phyloP scores from a whole-genome alignment of 2,888 invertebrate genomes.

The Melanotus villosus region DNA sequence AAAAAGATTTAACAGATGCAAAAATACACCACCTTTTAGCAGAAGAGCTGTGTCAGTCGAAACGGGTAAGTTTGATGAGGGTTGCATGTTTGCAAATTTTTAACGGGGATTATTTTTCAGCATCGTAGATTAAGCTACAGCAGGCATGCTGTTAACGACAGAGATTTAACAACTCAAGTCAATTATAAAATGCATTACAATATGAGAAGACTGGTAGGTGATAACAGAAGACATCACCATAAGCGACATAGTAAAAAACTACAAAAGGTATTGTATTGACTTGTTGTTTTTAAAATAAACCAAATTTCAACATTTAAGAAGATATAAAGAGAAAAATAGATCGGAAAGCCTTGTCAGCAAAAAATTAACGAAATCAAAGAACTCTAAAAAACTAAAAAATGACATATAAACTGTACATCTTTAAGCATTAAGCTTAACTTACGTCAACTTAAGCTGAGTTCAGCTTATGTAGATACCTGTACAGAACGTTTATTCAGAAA shows the following conservation, averaged over 20 bases:
- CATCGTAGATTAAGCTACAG: conserved; percentile 93
- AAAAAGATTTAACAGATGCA: conserved; percentile 94
- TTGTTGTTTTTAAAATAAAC: neutral
- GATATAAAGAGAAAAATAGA: no score
- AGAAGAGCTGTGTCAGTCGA: conserved; percentile 89
- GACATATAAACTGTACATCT: no score
- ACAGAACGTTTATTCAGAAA: no score
- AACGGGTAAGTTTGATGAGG: conserved; percentile 77
- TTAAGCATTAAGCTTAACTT: no score
- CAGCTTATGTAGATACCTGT: no score
- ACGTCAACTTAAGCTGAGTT: no score
- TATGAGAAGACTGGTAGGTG: conserved; percentile 88
- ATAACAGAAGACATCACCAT: conserved; percentile 84
- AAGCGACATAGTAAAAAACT: conserved; percentile 86
- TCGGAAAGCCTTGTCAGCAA: no score
- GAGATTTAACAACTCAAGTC: conserved; percentile 87
- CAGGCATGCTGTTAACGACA: conserved; percentile 90
- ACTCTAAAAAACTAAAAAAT: no score
- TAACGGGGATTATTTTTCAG: conserved; percentile 70
- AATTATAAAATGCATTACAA: conserved; percentile 94
- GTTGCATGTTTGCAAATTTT: neutral
- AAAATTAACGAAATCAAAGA: no score
- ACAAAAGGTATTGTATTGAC: conserved; percentile 75
- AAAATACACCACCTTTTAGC: conserved; percentile 93
- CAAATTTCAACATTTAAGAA: no score